Conservation (phyloP, 1,140 invertebrate genomes). For the Idris sp. region DNA sequence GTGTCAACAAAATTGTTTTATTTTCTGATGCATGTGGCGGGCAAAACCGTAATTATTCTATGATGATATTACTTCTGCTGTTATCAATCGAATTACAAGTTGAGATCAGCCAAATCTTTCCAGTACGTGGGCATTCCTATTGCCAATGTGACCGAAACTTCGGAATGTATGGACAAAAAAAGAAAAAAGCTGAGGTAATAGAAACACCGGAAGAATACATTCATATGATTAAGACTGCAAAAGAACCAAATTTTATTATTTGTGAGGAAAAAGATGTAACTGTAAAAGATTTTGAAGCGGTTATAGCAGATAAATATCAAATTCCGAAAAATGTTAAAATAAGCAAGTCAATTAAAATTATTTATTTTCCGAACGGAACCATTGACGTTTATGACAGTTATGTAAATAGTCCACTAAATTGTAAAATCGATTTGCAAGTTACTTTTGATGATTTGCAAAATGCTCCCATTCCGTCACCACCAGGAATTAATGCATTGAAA, state of each 20-base stretch:
- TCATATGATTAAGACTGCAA: not conserved
- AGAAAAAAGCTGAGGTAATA: not conserved
- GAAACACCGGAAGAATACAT: not conserved
- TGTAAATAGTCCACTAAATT: not conserved
- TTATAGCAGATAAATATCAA: not conserved
- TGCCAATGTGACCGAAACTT: too few relatives aligned
- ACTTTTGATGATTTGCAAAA: not conserved
- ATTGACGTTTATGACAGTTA: not conserved
- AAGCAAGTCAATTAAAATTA: not conserved
- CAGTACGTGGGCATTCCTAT: too few relatives aligned
- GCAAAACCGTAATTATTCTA: too few relatives aligned
- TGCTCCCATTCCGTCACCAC: not conserved
- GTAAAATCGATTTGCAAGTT: not conserved
- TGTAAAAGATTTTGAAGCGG: not conserved
- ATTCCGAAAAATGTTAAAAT: not conserved
- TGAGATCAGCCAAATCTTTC: not conserved
- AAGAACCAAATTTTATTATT: not conserved
- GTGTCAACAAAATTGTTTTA: not conserved
- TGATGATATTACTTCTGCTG: not conserved
- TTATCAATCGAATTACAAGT: not conserved
- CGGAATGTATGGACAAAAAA: not conserved
- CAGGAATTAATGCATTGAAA: not conserved
- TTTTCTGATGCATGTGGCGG: too few relatives aligned
- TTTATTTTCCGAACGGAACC: slow-evolving; percentile 1
- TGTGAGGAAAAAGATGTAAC: not conserved